These are phyloP conservation scores for Eriosoma lanigerum DNA, from an alignment of 1,140 invertebrate genomes.

Conservation along the genomic window DNA sequence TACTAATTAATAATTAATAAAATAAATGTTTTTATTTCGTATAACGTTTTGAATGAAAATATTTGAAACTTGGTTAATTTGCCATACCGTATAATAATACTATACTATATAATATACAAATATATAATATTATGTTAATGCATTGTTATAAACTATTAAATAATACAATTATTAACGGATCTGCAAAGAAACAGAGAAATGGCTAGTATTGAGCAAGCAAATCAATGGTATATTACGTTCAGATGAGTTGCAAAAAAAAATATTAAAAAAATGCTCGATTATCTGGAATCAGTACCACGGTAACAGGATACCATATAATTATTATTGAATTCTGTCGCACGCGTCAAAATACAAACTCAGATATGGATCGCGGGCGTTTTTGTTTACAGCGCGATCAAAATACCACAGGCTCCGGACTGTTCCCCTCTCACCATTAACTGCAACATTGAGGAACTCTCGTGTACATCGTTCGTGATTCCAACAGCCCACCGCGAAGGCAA, in stretches of 20 bases:
- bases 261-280: conserved; percentile 9
- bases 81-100: conserved; percentile 16
- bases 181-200: background rate
- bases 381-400: conserved; percentile 20
- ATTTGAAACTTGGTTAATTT: conserved; percentile 14
- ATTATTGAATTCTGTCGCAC: conserved; percentile 33
- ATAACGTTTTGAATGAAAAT: background rate
- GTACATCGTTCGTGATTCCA: conserved; percentile 35
- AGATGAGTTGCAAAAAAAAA: conserved; percentile 2
- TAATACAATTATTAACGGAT: background rate
- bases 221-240: background rate
- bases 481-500: conserved; percentile 14
- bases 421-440: no score
- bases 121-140: conserved; percentile 10
- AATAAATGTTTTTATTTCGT: no score
- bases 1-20: no score
- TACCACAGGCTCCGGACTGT: background rate
- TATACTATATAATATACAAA: no score
- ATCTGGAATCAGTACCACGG: conserved; percentile 11
- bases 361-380: conserved; percentile 31
- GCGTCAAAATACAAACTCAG: conserved; percentile 42
- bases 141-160: background rate
- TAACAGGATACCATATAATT: conserved; percentile 35
- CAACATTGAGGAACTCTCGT: background rate
- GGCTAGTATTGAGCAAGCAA: no score